Base-by-base conservation (phyloP, 1,140 invertebrate genomes). In the Plectrocnemia conspersa region DNA sequence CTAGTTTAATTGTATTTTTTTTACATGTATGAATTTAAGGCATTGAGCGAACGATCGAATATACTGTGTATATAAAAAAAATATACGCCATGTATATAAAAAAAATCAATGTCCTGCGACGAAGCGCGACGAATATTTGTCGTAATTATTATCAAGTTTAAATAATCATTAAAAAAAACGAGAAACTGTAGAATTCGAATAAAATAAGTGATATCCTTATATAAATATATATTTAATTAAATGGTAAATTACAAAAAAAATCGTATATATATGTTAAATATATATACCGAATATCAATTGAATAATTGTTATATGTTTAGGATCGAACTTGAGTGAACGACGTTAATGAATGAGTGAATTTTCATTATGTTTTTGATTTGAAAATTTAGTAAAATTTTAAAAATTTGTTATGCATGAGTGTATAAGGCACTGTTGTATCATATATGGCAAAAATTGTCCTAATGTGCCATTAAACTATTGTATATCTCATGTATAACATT, bases 241-340 rank as follows among this genome's bases (percentile, higher is more conserved):
- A n/a, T n/a, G n/a, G n/a, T n/a, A n/a, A n/a, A n/a, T n/a, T n/a
- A 38, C 7, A 32, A 29, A 33, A 48, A 48, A 48, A 38, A 23
- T 41, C 49, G 48, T 50, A 41, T 47, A 59, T 50, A 50, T 56
- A 50, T 59, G 53, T 54, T 25, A 54, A n/a, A 61, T 61, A 61
- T 57, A 50, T 56, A 50, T 59, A 56, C 58, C 33, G 58, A n/a
- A 61, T 61, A 61, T 57, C 59, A 57, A 54, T 54, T 54, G 59
- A 61, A 61, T 61, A 56, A 54, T 61, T 61, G 59, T 61, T 57
- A 61, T 54, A 61, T 61, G 54, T 61, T 61, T 61, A 61, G 59
- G 55, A 52, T 61, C 55, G 59, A 61, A 45, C 52, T n/a, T 41
- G 59, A 57, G 47, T 61, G 59, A 57, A 57, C 29, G 59, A 35